These are phyloP conservation scores for Lomographa bimaculata DNA, from an alignment of 2,888 invertebrate species.

Conservation along the genomic window DNA sequence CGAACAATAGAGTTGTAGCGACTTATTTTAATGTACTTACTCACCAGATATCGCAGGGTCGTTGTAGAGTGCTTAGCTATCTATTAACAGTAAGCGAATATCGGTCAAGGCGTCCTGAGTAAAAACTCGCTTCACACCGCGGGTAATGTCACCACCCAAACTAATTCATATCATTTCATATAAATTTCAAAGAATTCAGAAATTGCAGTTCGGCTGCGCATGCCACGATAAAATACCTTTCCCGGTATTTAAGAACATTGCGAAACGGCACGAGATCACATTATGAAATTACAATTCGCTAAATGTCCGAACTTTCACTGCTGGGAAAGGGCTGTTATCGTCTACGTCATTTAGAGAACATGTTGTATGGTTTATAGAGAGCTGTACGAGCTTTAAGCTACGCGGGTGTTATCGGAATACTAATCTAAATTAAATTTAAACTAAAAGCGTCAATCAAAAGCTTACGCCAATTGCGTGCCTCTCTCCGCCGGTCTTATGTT, in stretches of 20 bases:
- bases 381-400: no score
- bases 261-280: slow-evolving; percentile 39
- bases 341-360: slow-evolving; percentile 11
- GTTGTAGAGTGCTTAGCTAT: slow-evolving; percentile 24
- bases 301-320: slow-evolving; percentile 45
- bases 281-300: slow-evolving; percentile 43
- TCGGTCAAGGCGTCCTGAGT: slow-evolving; percentile 57
- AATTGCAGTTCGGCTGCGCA: slow-evolving; percentile 3
- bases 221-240: slow-evolving; percentile 41
- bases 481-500: slow-evolving; percentile 15
- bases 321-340: slow-evolving; percentile 35
- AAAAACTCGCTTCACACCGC: no score
- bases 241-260: slow-evolving; percentile 43
- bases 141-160: no score
- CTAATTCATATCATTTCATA: background rate
- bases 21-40: slow-evolving; percentile 47
- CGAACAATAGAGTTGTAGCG: slow-evolving; percentile 52
- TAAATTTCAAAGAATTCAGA: background rate
- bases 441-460: slow-evolving; percentile 32
- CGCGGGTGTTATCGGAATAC: slow-evolving; percentile 26
- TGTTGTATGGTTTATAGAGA: slow-evolving; percentile 1
- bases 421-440: slow-evolving; percentile 35
- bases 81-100: no score
- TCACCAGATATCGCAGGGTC: slow-evolving; percentile 52
- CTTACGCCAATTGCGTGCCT: slow-evolving; percentile 9